Conservation (phyloP, 2,797 vertebrate species). For the Uromys caudimaculatus region DNA sequence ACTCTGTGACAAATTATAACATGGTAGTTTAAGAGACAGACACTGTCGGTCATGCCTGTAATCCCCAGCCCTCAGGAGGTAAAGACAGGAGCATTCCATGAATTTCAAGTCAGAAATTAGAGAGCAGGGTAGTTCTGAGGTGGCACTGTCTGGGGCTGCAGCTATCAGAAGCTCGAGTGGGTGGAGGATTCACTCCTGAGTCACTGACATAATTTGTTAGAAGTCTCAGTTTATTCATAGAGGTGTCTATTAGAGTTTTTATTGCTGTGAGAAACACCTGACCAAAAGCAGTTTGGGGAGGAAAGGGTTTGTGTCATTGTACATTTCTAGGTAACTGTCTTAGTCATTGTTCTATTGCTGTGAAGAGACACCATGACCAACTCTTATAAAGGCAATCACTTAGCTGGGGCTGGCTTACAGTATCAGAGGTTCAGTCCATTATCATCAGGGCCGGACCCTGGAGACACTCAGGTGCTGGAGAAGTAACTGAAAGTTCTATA, state of each 20-base stretch:
- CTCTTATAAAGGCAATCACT: not conserved
- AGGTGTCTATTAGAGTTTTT: not conserved
- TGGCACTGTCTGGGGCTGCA: not conserved
- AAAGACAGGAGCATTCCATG: not conserved
- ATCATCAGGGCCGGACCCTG: not conserved
- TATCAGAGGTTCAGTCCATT: not conserved
- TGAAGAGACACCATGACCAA: not conserved
- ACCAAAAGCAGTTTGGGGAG: not conserved
- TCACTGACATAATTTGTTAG: constrained; percentile 4
- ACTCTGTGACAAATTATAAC: constrained; percentile 16
- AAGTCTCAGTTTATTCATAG: constrained; percentile 49
- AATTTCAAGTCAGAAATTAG: not conserved
- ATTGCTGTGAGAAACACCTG: not conserved
- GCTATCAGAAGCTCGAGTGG: not conserved
- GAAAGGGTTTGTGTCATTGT: not conserved
- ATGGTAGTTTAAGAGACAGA: not conserved
- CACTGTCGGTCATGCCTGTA: not conserved
- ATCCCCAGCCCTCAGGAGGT: not conserved
- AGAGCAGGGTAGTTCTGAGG: not conserved
- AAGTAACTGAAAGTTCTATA: not conserved
- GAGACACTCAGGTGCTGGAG: not conserved
- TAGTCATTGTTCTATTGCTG: not conserved
- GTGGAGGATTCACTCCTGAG: not conserved
- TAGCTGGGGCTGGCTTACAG: not conserved
- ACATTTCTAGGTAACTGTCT: not conserved